Evolutionary conservation across 2,113 vertebrate species (phyloP), one percentile per base, ranked within the genome.

Genomic region (Tupaia tana): DNA sequence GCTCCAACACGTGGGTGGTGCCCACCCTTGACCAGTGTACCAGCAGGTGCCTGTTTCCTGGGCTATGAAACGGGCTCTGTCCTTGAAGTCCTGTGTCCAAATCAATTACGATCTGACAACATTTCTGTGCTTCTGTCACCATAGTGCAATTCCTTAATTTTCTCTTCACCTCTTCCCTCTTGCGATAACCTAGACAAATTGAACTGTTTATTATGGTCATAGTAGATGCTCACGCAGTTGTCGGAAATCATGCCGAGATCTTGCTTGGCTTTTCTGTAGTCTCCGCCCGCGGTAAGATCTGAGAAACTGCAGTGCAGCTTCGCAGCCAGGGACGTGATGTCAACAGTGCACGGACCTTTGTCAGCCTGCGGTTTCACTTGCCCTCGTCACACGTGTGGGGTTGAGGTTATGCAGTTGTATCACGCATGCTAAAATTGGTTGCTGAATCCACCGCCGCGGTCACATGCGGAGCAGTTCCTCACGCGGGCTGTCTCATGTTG

Each of bases 21-120:
- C 7, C 34, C 9, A 15, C 13, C 22, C 24, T 18, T 1, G 4
- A 27, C 3, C 1, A 24, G 2, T 18, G n/a, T 27, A 3, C n/a
- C 7, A 9, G 14, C 8, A 16, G 34, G 4, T 25, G 18, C n/a
- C n/a, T 15, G 4, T 27, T 13, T 56, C 22, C n/a, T 27, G 31
- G 58, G 4, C 18, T 10, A 7, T 13, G 20, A 84, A 31, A 22
- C 7, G 0, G 63, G 16, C 19, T 9, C 12, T 19, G 4, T 18
- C 66, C 11, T 66, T 31, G 24, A 1, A 18, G 14, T 12, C 31
- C 14, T 7, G 16, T 9, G 34, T 63, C 22, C 61, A 63, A 64
- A 81, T 69, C 59, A 74, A 14, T 34, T 25, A 29, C 10, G n/a
- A 52, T 2, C 66, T 15, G 1, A 16, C 1, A 31, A 7, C 0